phyloP scores from a whole-genome alignment of 2,797 vertebrate species.

The Apogon hyalosoma region DNA sequence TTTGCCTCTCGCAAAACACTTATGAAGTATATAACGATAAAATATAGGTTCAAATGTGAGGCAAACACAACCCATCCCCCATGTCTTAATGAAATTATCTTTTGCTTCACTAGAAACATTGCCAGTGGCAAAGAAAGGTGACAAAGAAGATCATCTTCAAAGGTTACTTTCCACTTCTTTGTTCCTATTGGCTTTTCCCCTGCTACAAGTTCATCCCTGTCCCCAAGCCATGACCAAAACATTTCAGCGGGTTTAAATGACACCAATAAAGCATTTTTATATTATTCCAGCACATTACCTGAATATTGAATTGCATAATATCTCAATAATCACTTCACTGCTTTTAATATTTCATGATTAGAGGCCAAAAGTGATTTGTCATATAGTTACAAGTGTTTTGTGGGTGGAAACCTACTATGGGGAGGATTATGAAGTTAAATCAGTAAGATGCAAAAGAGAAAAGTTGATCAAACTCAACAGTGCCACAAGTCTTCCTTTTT shows the following conservation, averaged over 20 bases:
- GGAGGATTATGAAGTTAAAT: conserved; percentile 20
- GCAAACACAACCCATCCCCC: conserved; percentile 61
- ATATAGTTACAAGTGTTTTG: conserved; percentile 45
- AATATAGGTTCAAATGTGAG: conserved; percentile 55
- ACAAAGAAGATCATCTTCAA: conserved; percentile 81
- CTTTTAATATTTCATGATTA: conserved; percentile 75
- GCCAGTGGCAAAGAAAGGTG: conserved; percentile 74
- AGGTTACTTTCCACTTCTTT: conserved; percentile 67
- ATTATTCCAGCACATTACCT: conserved; percentile 55
- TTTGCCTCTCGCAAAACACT: conserved; percentile 47
- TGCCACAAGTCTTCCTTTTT: conserved; percentile 7
- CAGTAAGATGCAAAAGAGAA: background rate
- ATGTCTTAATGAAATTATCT: conserved; percentile 81
- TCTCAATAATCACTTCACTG: conserved; percentile 63
- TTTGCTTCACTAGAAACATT: conserved; percentile 62
- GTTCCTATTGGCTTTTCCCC: conserved; percentile 70
- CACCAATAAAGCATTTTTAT: conserved; percentile 73
- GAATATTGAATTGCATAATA: conserved; percentile 66
- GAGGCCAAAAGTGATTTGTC: conserved; percentile 55
- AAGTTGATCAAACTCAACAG: background rate
- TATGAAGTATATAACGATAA: conserved; percentile 63
- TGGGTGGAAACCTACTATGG: conserved; percentile 20
- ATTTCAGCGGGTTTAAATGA: conserved; percentile 63
- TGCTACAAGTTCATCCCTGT: conserved; percentile 67
- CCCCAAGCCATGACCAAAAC: conserved; percentile 65